These are phyloP conservation scores for Brachyistius frenatus DNA, from an alignment of 2,113 vertebrate genomes.

Conservation along the genomic window DNA sequence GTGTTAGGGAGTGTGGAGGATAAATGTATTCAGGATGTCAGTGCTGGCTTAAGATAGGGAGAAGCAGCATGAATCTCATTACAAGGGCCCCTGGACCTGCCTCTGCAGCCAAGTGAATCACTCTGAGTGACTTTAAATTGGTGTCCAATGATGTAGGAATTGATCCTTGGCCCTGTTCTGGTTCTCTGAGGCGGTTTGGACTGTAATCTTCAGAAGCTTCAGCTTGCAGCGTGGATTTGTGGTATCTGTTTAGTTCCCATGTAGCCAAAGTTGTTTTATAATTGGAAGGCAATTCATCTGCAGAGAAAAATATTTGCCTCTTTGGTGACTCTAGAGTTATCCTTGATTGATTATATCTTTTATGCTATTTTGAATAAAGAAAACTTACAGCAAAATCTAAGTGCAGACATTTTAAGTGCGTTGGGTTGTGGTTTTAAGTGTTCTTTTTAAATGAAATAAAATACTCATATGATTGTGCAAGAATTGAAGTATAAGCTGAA, in stretches of 20 bases:
- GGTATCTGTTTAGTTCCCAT: slow-evolving; percentile 47
- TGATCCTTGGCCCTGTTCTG: slow-evolving; percentile 80
- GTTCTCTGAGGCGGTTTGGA: slow-evolving; percentile 70
- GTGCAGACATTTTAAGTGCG: neutral
- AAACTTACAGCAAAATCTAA: neutral
- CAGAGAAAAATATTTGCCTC: slow-evolving; percentile 4
- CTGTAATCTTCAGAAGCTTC: slow-evolving; percentile 62
- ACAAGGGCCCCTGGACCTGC: slow-evolving; percentile 71
- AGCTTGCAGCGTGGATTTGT: slow-evolving; percentile 57
- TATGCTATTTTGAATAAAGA: neutral
- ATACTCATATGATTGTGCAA: neutral
- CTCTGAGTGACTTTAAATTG: slow-evolving; percentile 82
- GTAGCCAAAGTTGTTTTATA: slow-evolving; percentile 38
- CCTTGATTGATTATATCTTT: slow-evolving; percentile 22
- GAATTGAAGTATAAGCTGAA: neutral
- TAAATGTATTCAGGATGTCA: slow-evolving; percentile 75
- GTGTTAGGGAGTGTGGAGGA: slow-evolving; percentile 61
- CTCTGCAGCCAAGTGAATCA: slow-evolving; percentile 82
- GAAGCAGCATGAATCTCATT: slow-evolving; percentile 81
- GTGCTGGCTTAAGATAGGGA: slow-evolving; percentile 78
- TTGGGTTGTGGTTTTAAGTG: neutral
- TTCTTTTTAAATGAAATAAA: slow-evolving; percentile 21
- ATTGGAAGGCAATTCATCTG: slow-evolving; percentile 35
- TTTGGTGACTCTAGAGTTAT: neutral
- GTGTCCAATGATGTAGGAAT: slow-evolving; percentile 81